Evolutionary conservation across 2,888 invertebrate genomes (phyloP), one percentile per base, ranked within the genome.

Genomic region (Brachyopa scutellaris): DNA sequence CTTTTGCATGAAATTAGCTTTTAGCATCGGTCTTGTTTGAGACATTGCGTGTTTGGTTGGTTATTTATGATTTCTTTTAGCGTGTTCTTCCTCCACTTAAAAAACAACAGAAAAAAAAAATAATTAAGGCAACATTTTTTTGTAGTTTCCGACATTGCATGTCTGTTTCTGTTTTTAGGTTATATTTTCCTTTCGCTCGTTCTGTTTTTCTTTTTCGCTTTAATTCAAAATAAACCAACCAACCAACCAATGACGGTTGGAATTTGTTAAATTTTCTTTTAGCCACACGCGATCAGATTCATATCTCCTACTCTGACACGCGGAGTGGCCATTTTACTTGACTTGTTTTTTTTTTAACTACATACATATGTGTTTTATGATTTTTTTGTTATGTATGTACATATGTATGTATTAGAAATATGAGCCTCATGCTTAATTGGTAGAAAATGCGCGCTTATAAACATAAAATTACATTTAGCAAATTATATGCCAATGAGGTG

Each of bases 1-100:
- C 66, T 72, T 82, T 82, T 82, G 82, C 77, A 82, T 82, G 82
- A 82, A 72, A 70, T 72, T 66, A 66, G 61, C 61, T 72, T 77
- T 61, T 66, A 72, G 61, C 29, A 47, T 76, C 23, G 61, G 31
- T 55, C 67, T 69, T 55, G 61, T 62, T 49, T 19, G 53, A 19
- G 47, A 36, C 38, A 9, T 82, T 67, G 82, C 82, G 82, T 82
- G 82, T 61, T 66, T 61, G 77, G 53, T 61, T 77, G 47, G 47
- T 82, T 82, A 72, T 82, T 82, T 82, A 82, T 82, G 66, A 82
- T 66, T 82, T 72, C 26, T 64, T 77, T 66, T 1, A 53, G 66
- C 42, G 62, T 70, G 21, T 29, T 38, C 13, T 55, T 17, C 11
- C 13, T 19, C 29, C 26, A 19, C 33, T 15, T 33, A 70, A 31